Evolutionary conservation across 2,888 invertebrate genomes (phyloP), one percentile per base, ranked within the genome.

Genomic region (Agrochola circellaris): DNA sequence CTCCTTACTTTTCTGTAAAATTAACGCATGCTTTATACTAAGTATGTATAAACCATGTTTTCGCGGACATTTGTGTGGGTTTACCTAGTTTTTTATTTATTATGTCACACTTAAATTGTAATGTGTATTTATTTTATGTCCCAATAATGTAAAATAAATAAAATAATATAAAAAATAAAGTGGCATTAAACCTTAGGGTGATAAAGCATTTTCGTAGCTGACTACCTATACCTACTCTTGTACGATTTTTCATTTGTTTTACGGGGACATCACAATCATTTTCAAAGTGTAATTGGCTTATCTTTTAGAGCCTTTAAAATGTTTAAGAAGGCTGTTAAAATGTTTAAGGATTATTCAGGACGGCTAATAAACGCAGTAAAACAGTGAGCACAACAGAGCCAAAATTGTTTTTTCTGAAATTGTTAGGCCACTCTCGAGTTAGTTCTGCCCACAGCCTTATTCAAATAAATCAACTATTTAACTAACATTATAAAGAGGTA

Each of bases 261-360:
- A 70, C 20, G 56, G 13, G 23, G n/a, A 81, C 56, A 66, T 26
- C 54, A 56, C 23, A 76, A 45, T 67, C 15, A 64, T 71, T 75
- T 73, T 69, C 60, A 26, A 45, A 73, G 23, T 38, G 17, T 77
- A 84, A 82, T 77, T 79, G 72, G 66, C 38, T 76, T 81, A 75
- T 75, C 34, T 69, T 77, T 13, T 69, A 20, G 13, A 26, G 51
- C 15, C 34, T 17, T 64, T 75, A 71, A 26, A 70, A 70, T 45
- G 65, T 76, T 75, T 51, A 20, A 23, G 45, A 34, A 48, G 15
- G 17, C 7, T 26, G 9, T 48, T 42, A 34, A 34, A 34, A 81
- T 74, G 17, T 56, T 71, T 56, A 56, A 70, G 51, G 26, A 65
- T 26, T 15, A 5, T 23, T 30, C 30, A 30, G 23, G 9, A 34